Base-by-base conservation (phyloP, 1,140 invertebrate genomes). In the Antheraea mylitta region DNA sequence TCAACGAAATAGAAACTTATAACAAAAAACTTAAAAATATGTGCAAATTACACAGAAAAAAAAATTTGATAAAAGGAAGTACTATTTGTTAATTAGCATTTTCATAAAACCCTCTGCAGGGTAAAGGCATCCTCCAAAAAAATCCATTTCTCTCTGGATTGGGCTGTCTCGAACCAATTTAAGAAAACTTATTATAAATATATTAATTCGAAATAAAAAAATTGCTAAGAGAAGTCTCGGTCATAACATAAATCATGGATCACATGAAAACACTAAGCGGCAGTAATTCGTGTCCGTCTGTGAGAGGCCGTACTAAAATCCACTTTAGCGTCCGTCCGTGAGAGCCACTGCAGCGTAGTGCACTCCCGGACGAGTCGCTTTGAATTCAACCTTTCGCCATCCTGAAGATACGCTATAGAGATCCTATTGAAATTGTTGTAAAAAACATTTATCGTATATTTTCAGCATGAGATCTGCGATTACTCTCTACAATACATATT, bases 311-410 rank as follows among this genome's bases (percentile, higher is more conserved):
- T 13, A 9, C 45, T 53, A 53, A 53, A 53, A 53, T 53, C 45
- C 45, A 13, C 45, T 53, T 53, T 53, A 53, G 45, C 16, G 45
- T 53, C 45, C 45, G 45, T 53, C 13, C 6, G 9, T 53, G 45
- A 53, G 45, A 53, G 45, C 45, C 45, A 53, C 45, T 53, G 45
- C 45, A 53, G 45, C 45, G 9, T 53, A 53, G 45, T 53, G 45
- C 45, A 53, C 45, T 53, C 9, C 45, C 11, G 45, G 11, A 53
- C 45, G 45, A 53, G 45, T 16, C 11, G 45, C 45, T 53, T 13
- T 13, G 45, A 53, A 53, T 13, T 6, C 11, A 53, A 53, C 45
- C 45, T 53, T 53, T 53, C 9, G 1, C 11, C 9, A 16, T 53
- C 16, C 45, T 13, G 45, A 53, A 53, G 45, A 53, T 53, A 6